Evolutionary conservation across 2,888 invertebrate genomes (phyloP), one percentile per base, ranked within the genome.

Genomic region (Meganola albula): DNA sequence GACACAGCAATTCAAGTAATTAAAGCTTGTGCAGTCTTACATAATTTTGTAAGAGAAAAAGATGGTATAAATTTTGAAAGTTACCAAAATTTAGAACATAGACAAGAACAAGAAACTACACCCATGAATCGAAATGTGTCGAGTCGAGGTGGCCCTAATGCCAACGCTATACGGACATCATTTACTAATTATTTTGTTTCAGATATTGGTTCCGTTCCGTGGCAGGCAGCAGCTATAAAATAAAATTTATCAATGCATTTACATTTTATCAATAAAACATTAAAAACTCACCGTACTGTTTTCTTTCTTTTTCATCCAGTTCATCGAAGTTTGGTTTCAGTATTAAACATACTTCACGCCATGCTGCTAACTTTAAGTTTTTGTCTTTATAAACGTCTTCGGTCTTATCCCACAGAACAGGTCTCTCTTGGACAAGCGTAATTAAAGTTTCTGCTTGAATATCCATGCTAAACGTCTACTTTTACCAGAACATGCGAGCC

Each of bases 271-370:
- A 49, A 38, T 40, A 43, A 50, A 48, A 44, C 30, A 41, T 48
- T 40, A 41, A 48, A 48, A 48, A 50, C 50, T 48, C 40, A 51
- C 48, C 44, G 39, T 48, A 53, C 41, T 45, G 40, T 47, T 51
- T n/a, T n/a, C n/a, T n/a, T n/a, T n/a, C n/a, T n/a, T n/a, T n/a
- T n/a, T n/a, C n/a, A n/a, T n/a, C n/a, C n/a, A n/a, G n/a, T n/a
- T n/a, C n/a, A n/a, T n/a, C n/a, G n/a, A n/a, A n/a, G n/a, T n/a
- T n/a, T n/a, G n/a, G n/a, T n/a, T n/a, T n/a, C n/a, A n/a, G n/a
- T n/a, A n/a, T n/a, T n/a, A n/a, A n/a, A n/a, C n/a, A 54, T 50
- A 54, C 44, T 54, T 50, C 48, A 43, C 48, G 47, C 46, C 50
- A 44, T 44, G 48, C 53, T 45, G 46, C 40, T 40, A 44, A 43